phyloP scores from a whole-genome alignment of 2,113 vertebrate species.

The Apteryx mantelli region DNA sequence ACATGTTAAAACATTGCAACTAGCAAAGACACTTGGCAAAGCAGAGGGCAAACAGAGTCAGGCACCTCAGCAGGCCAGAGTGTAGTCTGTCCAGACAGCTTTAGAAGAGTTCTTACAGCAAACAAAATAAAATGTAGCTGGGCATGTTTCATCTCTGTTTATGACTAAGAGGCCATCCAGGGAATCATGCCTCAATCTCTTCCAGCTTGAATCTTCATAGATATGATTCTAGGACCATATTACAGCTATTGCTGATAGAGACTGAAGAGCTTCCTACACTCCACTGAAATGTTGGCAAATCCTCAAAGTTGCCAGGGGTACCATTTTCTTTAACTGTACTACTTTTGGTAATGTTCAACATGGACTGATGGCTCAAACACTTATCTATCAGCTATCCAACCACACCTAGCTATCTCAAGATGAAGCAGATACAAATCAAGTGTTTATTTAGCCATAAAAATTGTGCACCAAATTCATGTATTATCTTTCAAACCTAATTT shows the following conservation, averaged over 20 bases:
- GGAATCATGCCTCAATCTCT: background rate
- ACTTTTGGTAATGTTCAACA: background rate
- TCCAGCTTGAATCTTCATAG: background rate
- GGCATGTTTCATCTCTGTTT: background rate
- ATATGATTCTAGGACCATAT: background rate
- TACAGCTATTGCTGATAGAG: background rate
- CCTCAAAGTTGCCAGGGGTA: background rate
- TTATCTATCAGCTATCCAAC: background rate
- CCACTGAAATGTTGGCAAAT: background rate
- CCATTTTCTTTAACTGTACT: background rate
- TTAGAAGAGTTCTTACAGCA: background rate
- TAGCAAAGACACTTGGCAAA: background rate
- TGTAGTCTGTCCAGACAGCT: background rate
- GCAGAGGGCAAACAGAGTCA: background rate
- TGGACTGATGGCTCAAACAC: background rate
- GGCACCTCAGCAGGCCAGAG: background rate
- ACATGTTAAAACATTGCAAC: background rate
- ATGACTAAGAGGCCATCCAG: conserved; percentile 41
- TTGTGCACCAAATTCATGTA: background rate
- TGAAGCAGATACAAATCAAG: background rate
- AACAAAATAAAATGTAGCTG: conserved; percentile 15
- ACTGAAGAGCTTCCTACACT: background rate
- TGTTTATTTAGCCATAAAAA: background rate
- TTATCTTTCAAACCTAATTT: background rate
- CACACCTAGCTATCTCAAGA: background rate